These are phyloP conservation scores for Mimumesa dahlbomi DNA, from an alignment of 2,888 invertebrate species.

Conservation along the genomic window DNA sequence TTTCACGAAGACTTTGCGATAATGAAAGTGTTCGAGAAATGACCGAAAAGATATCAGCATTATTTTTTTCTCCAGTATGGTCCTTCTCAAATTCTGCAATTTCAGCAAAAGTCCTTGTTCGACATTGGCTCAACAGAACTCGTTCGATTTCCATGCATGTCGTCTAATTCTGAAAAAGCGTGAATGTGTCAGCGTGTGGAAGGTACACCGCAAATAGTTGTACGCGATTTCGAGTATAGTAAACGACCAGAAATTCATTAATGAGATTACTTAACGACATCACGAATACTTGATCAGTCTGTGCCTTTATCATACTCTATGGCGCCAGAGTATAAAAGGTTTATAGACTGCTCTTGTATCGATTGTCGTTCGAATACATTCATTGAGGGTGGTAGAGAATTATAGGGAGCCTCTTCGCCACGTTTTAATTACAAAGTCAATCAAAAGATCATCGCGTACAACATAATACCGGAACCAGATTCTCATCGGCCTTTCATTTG, in stretches of 20 bases:
- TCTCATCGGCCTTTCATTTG: neutral
- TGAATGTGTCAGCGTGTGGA: slow-evolving; percentile 3
- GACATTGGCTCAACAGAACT: slow-evolving; percentile 10
- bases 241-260: too few species aligned
- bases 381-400: neutral
- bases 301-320: slow-evolving; percentile 42
- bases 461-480: neutral
- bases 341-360: slow-evolving; percentile 27
- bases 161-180: neutral
- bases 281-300: slow-evolving; percentile 23
- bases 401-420: slow-evolving; percentile 23
- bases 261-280: too few species aligned
- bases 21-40: neutral
- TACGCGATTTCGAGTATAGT: too few species aligned
- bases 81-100: slow-evolving; percentile 16
- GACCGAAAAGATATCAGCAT: neutral
- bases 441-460: neutral
- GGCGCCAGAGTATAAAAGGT: slow-evolving; percentile 51
- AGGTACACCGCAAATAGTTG: neutral
- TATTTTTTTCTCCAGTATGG: slow-evolving; percentile 18
- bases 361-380: slow-evolving; percentile 1
- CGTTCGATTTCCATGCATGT: slow-evolving; percentile 16
- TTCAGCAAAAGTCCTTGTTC: slow-evolving; percentile 19
- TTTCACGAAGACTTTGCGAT: neutral
- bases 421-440: slow-evolving; percentile 9